Evolutionary conservation across 2,113 vertebrate species (phyloP).

Genomic region (Phylloscopus trochilus): DNA sequence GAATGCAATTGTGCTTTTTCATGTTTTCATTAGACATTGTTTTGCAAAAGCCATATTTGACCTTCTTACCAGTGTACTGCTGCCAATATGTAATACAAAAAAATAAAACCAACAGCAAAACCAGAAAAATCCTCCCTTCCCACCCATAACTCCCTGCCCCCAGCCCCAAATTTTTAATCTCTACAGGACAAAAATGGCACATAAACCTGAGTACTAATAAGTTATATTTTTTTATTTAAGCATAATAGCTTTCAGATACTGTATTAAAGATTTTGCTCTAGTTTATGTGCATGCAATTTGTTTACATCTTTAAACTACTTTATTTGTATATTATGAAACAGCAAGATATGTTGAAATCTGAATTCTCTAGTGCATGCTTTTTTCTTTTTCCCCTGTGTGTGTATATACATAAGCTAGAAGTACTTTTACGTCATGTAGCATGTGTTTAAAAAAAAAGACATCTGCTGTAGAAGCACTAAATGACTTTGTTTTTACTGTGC

Average conservation of each 20-base stretch:
- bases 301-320: constrained; percentile 72
- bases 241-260: constrained; percentile 70
- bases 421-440: constrained; percentile 66
- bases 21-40: constrained; percentile 1
- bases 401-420: constrained; percentile 70
- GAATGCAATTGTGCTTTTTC: neutral
- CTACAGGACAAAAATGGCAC: constrained; percentile 67
- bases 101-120: neutral
- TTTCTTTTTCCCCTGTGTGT: constrained; percentile 48
- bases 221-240: constrained; percentile 78
- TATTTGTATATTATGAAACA: constrained; percentile 71
- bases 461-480: constrained; percentile 71
- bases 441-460: constrained; percentile 52
- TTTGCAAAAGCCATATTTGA: constrained; percentile 67
- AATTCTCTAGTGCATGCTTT: constrained; percentile 70
- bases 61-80: constrained; percentile 12
- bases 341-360: constrained; percentile 40
- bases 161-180: neutral
- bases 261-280: constrained; percentile 72
- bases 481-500: constrained; percentile 67
- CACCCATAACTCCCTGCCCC: neutral
- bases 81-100: constrained; percentile 27
- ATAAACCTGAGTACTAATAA: constrained; percentile 71
- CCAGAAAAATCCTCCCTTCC: neutral
- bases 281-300: constrained; percentile 74